These are phyloP conservation scores for Tetrao urogallus DNA, from an alignment of 2,113 vertebrate species.

Conservation along the genomic window DNA sequence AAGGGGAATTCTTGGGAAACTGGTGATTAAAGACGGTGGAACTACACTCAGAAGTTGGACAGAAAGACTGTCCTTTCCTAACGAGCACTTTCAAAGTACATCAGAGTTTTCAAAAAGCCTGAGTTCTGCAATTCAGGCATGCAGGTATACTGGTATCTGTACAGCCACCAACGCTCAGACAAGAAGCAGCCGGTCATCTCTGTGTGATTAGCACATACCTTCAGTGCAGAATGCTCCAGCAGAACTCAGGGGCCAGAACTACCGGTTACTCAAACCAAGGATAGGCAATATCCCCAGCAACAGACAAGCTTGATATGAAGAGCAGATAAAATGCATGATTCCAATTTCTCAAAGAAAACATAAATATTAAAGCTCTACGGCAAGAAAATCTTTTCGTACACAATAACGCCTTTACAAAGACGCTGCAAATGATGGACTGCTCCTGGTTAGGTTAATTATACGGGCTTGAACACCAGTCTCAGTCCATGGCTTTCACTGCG, in stretches of 20 bases:
- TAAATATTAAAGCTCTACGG: neutral
- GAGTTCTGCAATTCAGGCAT: neutral
- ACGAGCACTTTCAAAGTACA: neutral
- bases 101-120: neutral
- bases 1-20: neutral
- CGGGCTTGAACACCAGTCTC: neutral
- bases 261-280: neutral
- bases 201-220: neutral
- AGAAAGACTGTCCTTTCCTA: neutral
- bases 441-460: neutral
- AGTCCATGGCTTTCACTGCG: neutral
- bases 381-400: neutral
- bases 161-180: neutral
- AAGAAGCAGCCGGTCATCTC: neutral
- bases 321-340: neutral
- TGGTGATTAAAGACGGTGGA: neutral
- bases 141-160: neutral
- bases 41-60: neutral
- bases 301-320: neutral
- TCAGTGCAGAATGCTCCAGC: neutral
- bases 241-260: neutral
- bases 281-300: neutral
- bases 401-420: neutral
- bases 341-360: neutral
- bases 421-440: neutral